Base-by-base conservation (phyloP, 2,797 vertebrate genomes). In the Octomys mimax region DNA sequence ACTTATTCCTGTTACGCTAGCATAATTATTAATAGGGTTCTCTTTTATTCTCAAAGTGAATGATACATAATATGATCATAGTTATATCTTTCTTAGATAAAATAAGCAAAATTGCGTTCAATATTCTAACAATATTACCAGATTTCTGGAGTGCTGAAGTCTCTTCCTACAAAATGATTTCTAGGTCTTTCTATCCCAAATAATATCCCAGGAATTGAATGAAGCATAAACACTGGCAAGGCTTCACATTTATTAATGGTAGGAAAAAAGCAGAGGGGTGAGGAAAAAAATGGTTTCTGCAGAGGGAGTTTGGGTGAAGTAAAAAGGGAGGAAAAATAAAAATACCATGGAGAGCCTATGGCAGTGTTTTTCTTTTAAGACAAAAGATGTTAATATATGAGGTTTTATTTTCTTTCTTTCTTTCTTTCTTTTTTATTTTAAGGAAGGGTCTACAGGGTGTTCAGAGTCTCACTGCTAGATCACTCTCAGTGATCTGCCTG, bases 21-120 rank as follows among this genome's bases (percentile, higher is more conserved):
- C 42, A 22, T 93, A 73, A 93, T 91, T 77, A 87, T 59, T 75
- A 80, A 36, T 39, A 88, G 62, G 42, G 7, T 64, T n/a, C 3
- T 0, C 26, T 71, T 97, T 79, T 78, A 68, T 52, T 82, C 42
- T 95, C 26, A 62, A 94, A 94, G 42, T 83, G 11, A 21, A 31
- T 42, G 77, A 2, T 82, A 71, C 26, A 49, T 78, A 81, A 83
- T 39, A 73, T 52, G 57, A 24, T 89, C 64, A 68, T 78, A 64
- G 39, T 93, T 26, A 87, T 33, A 24, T 90, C 19, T 33, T 83
- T 77, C 70, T 91, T 71, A 33, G 49, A 26, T 14, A 42, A 49
- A 79, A n/a, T 9, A 36, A 59, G 46, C 12, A 85, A 73, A 86
- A 22, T 57, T 78, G 33, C 54, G n/a, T 54, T 84, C 57, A 39